These are phyloP conservation scores for Zaprionus bogoriensis DNA, from an alignment of 2,888 invertebrate genomes.

Conservation along the genomic window DNA sequence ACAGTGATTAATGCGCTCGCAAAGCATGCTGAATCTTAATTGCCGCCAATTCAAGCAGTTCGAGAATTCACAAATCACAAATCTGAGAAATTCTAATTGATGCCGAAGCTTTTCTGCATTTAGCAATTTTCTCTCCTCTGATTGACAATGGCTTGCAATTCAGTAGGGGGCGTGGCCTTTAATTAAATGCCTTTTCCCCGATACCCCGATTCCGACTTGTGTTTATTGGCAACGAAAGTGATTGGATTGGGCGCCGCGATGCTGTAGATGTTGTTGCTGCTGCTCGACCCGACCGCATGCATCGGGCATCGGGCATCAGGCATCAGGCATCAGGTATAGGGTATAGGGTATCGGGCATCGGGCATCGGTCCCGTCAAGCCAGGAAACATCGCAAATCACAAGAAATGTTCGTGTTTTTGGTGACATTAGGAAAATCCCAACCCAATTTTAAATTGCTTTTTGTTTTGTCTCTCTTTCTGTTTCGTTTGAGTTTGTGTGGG, in stretches of 20 bases:
- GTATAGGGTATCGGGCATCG: too few species aligned
- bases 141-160: conserved; percentile 41
- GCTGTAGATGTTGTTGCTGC: too few species aligned
- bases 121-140: conserved; percentile 31
- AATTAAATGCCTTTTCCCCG: conserved; percentile 15
- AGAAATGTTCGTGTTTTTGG: conserved; percentile 30
- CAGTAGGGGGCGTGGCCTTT: conserved; percentile 29
- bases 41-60: conserved; percentile 50
- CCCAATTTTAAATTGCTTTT: conserved; percentile 30
- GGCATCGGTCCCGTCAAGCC: conserved; percentile 36
- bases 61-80: conserved; percentile 12
- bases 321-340: too few species aligned
- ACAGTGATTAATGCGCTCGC: conserved; percentile 30
- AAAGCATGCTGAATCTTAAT: conserved; percentile 28
- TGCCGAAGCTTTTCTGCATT: conserved; percentile 17
- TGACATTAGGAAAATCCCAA: conserved; percentile 24
- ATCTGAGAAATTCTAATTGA: conserved; percentile 33
- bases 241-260: conserved; percentile 18
- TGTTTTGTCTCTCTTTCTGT: conserved; percentile 11
- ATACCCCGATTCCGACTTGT: not conserved
- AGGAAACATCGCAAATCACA: conserved; percentile 43
- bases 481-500: conserved; percentile 24
- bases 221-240: conserved; percentile 35
- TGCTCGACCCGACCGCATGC: conserved; percentile 16
- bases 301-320: too few species aligned